Percentiles rank a stretch among this genome's conserved stretches.
Conservation (phyloP, 92 coral and sea anemone genomes). For the Nematostella vectensis region DNA sequence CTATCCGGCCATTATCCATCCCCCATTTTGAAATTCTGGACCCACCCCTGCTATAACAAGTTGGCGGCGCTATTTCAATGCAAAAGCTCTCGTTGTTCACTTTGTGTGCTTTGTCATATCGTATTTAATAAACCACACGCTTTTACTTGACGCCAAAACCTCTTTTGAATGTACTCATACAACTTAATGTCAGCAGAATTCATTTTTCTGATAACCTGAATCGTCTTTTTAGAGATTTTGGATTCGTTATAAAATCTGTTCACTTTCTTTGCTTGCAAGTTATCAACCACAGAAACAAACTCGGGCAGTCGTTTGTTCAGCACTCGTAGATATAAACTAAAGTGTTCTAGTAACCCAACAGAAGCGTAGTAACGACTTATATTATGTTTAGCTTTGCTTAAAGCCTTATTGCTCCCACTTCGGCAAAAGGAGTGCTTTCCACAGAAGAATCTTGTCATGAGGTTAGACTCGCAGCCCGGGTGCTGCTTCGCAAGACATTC, state of each 20-base stretch:
- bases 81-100: too few relatives aligned
- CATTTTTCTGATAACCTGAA: conserved; percentile 32
- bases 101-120: too few relatives aligned
- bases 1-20: too few relatives aligned
- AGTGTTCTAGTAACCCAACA: conserved; percentile 73
- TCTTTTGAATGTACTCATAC: conserved; percentile 43
- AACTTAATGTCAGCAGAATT: conserved; percentile 77
- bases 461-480: conserved; percentile 72
- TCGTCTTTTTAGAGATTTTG: conserved; percentile 35
- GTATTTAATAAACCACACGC: too few relatives aligned
- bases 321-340: conserved; percentile 47
- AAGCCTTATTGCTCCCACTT: conserved; percentile 52
- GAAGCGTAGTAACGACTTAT: conserved; percentile 60
- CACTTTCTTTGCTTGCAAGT: conserved; percentile 28
- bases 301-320: conserved; percentile 67
- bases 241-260: conserved; percentile 35
- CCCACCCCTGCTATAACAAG: too few relatives aligned
- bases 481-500: conserved; percentile 64
- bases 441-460: conserved; percentile 91
- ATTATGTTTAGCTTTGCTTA: conserved; percentile 65
- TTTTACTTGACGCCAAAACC: conserved; percentile 66
- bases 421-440: conserved; percentile 68
- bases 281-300: conserved; percentile 37
- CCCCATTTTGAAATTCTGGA: too few relatives aligned
- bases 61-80: too few relatives aligned